A percentile compares a stretch with the other conserved stretches of the same genome.
These are phyloP conservation scores for Lycaon pictus DNA, from an alignment of 2,113 vertebrate species.

Conservation along the genomic window DNA sequence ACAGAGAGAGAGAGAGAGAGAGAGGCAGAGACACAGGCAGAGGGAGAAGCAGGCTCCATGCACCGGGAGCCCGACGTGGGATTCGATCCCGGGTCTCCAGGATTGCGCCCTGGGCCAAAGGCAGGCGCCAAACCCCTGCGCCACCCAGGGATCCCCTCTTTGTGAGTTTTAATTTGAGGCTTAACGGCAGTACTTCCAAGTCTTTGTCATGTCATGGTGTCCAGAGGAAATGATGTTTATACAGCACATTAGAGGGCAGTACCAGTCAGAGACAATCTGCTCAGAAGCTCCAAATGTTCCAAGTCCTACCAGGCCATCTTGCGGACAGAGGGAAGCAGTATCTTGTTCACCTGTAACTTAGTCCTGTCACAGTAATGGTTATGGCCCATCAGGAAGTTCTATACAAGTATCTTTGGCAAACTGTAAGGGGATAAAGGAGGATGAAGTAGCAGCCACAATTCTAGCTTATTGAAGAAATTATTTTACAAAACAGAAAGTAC, in stretches of 20 bases:
- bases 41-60: too few relatives aligned
- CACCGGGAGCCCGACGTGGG: too few relatives aligned
- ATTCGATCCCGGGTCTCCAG: too few relatives aligned
- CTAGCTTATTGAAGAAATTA: background rate
- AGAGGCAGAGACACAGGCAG: too few relatives aligned
- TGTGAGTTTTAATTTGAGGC: conserved; percentile 42
- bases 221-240: conserved; percentile 29
- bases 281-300: background rate
- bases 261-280: background rate
- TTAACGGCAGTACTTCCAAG: conserved; percentile 34
- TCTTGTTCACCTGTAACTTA: conserved; percentile 43
- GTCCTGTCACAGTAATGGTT: background rate
- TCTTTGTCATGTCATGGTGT: background rate
- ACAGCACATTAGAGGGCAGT: background rate
- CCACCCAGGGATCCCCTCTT: background rate
- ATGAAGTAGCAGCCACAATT: background rate
- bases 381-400: conserved; percentile 17
- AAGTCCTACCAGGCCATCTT: background rate
- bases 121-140: too few relatives aligned
- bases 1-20: too few relatives aligned
- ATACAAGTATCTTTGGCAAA: background rate
- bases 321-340: background rate
- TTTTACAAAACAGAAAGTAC: background rate
- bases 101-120: too few relatives aligned
- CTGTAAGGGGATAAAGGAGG: background rate